Evolutionary conservation across 2,797 vertebrate genomes (phyloP), one percentile per base, ranked within the genome.

Genomic region (Nyctibius grandis): DNA sequence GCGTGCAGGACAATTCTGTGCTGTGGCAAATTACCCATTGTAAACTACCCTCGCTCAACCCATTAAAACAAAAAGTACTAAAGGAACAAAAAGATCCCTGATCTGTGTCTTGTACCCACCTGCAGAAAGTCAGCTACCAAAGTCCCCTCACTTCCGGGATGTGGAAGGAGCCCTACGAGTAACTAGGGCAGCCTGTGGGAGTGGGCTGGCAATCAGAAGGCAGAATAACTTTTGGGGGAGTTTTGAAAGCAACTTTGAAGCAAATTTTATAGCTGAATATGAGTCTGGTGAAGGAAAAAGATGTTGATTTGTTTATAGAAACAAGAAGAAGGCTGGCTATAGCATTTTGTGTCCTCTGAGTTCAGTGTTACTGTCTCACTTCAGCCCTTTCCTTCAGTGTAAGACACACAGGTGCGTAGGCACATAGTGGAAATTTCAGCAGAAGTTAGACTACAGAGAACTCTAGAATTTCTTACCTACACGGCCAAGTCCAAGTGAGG

Each of bases 161-260:
- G 26, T 17, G 20, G 36, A 77, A 45, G 50, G 47, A 70, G 36
- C 38, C 51, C 59, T 29, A 11, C 0, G 0, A 25, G 29, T 5
- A n/a, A 54, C 64, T 40, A 11, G n/a, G 40, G 64, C 40, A 60
- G 53, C 40, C n/a, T 1, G 2, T 9, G 38, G 25, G 33, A 65
- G 21, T 5, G 38, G 26, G 51, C 38, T 84, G 65, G 45, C 53
- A 33, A 51, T 56, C 34, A 33, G 22, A 83, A 82, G 38, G 19
- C 17, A 60, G 42, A 53, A 54, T 75, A 78, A 81, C 33, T 69
- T 74, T 78, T 42, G 53, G 60, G 73, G 88, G 74, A 92, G 50
- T 90, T 95, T 92, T 94, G 94, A 91, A 40, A 90, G 89, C 83
- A 89, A 90, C 53, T 83, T 72, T 36, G 70, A 94, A 83, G 70